Percentiles rank a stretch among this genome's conserved stretches.
phyloP scores from a whole-genome alignment of 64 coral and sea anemone species.

The Anthopleura sola region DNA sequence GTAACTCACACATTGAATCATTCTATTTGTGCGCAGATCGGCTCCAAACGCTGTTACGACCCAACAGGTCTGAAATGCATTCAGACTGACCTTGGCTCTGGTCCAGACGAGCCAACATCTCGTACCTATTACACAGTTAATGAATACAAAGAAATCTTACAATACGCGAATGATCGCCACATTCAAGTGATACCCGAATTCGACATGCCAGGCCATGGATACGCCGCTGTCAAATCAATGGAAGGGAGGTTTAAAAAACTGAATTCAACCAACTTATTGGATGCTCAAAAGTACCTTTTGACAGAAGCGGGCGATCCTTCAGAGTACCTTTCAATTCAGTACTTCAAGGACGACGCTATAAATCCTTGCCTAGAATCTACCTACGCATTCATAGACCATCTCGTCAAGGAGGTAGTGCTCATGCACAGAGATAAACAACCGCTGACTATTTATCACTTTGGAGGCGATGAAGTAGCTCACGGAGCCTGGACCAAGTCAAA shows the following conservation, averaged over 20 bases:
- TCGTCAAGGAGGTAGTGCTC: slow-evolving; percentile 48
- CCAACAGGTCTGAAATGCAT: slow-evolving; percentile 48
- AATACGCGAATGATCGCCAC: slow-evolving; percentile 48
- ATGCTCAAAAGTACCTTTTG: slow-evolving; percentile 28
- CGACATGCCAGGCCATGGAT: slow-evolving; percentile 79
- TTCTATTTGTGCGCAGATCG: slow-evolving; percentile 32
- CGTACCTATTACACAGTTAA: slow-evolving; percentile 46
- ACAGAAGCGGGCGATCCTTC: slow-evolving; percentile 39
- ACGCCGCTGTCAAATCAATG: slow-evolving; percentile 76
- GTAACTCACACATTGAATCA: too few species aligned
- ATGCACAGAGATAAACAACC: slow-evolving; percentile 72
- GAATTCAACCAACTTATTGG: not conserved
- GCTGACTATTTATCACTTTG: slow-evolving; percentile 74
- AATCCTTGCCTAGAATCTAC: slow-evolving; percentile 79
- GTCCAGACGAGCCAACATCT: slow-evolving; percentile 50
- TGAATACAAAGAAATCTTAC: slow-evolving; percentile 74
- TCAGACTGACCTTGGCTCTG: slow-evolving; percentile 71
- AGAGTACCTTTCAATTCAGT: slow-evolving; percentile 65
- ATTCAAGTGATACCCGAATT: slow-evolving; percentile 83
- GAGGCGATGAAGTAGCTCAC: slow-evolving; percentile 72
- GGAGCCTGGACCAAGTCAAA: slow-evolving; percentile 72
- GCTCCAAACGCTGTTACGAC: slow-evolving; percentile 77
- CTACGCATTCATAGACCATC: slow-evolving; percentile 54
- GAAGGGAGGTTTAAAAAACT: slow-evolving; percentile 37
- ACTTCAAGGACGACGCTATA: slow-evolving; percentile 69